phyloP scores from a whole-genome alignment of 2,113 vertebrate genomes.

The Chiloscyllium plagiosum region DNA sequence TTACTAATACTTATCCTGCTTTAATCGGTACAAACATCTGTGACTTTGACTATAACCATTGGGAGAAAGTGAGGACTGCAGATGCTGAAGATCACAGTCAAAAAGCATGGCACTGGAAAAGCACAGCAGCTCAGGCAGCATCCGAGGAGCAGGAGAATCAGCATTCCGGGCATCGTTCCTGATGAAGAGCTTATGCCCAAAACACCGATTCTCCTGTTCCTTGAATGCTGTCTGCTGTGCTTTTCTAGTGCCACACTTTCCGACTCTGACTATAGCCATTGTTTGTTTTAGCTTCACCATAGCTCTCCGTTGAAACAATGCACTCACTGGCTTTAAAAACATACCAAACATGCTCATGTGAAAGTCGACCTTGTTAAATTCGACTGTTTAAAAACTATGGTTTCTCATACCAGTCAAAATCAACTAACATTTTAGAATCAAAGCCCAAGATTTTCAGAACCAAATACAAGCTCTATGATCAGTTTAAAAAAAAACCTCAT shows the following conservation, averaged over 20 bases:
- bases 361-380: not conserved
- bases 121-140: no score
- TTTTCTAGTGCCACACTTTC: no score
- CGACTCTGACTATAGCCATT: not conserved
- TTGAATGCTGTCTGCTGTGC: no score
- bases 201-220: no score
- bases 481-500: not conserved
- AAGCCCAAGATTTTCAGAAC: not conserved
- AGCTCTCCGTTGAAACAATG: constrained; percentile 17
- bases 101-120: no score
- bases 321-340: not conserved
- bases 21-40: not conserved
- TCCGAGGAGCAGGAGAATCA: no score
- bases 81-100: no score
- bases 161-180: no score
- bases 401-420: not conserved
- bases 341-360: not conserved
- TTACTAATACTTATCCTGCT: not conserved
- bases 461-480: not conserved
- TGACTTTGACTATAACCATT: not conserved
- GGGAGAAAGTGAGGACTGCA: no score
- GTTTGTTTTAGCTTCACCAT: not conserved
- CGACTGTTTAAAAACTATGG: not conserved
- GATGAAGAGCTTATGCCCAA: no score
- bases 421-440: no score